Evolutionary conservation across 2,797 vertebrate species (phyloP), one percentile per base, ranked within the genome.

Genomic region (Pseudotriccus pelzelni): DNA sequence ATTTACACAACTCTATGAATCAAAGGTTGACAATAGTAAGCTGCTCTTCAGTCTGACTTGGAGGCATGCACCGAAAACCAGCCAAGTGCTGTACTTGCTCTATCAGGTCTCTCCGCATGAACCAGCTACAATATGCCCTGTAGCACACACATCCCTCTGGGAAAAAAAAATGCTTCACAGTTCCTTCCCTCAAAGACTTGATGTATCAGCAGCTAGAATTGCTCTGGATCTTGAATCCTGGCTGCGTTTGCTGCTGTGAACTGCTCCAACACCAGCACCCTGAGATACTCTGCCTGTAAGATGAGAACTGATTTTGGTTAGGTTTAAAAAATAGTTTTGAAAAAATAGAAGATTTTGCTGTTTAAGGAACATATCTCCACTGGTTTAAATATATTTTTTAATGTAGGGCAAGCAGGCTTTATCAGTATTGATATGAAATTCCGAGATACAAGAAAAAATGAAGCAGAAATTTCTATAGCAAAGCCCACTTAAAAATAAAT

Each of bases 21-120:
- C 98, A 98, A 98, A 98, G 16, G 89, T 77, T 98, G 98, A 98
- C 98, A 98, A 96, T 92, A 93, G 96, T 97, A 97, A 98, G 97
- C 97, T 97, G 94, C 94, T 97, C 97, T 98, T 97, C 97, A 97
- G 97, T 86, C 97, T 98, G 97, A 98, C 98, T 97, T 92, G 93
- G 53, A 98, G 96, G 95, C 96, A 98, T 56, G 74, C 97, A 95
- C 95, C 77, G 1, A 95, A 79, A 83, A 66, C 9, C 74, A 93
- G 94, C 91, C 94, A 72, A 96, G 90, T 14, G 62, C 82, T 44
- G 19, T 27, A 18, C 94, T 85, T 87, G 90, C 96, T 92, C 80
- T 30, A 21, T 82, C 96, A 92, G 85, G 79, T 78, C 87, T 86
- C 90, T 17, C 20, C 20, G 3, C 87, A 84, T 24, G 87, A 30